phyloP scores from a whole-genome alignment of 1,140 invertebrate species.

The Lysiphlebus fabarum region DNA sequence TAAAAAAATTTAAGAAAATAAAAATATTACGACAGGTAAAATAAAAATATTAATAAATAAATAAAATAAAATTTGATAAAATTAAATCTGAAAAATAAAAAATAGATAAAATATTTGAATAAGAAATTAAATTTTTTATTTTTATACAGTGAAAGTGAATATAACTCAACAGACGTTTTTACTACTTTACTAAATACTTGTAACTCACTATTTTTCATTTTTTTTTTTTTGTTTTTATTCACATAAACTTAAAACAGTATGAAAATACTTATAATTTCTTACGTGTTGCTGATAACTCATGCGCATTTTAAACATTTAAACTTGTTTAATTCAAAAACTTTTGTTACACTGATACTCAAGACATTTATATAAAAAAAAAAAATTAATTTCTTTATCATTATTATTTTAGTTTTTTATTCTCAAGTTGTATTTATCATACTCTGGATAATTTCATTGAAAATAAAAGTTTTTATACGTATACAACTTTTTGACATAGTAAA shows the following conservation, averaged over 20 bases:
- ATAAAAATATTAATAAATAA: not conserved
- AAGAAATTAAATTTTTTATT: too few species aligned
- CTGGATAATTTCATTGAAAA: too few species aligned
- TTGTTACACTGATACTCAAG: too few species aligned
- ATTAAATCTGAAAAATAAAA: constrained; percentile 6
- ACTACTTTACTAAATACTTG: constrained; percentile 38
- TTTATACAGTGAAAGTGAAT: constrained; percentile 3
- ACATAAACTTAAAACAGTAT: constrained; percentile 25
- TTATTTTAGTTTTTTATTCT: too few species aligned
- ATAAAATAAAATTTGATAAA: constrained; percentile 10
- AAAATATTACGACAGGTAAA: too few species aligned
- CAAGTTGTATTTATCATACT: too few species aligned
- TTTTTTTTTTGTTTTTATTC: constrained; percentile 28
- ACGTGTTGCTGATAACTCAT: constrained; percentile 24
- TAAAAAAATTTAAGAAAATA: too few species aligned
- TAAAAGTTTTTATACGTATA: too few species aligned
- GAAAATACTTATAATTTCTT: constrained; percentile 33
- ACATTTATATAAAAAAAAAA: too few species aligned
- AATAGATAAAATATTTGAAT: not conserved
- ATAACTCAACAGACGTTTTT: constrained; percentile 34
- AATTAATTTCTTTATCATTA: too few species aligned
- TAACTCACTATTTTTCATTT: constrained; percentile 30
- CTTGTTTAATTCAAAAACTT: too few species aligned
- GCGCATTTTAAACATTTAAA: not conserved
- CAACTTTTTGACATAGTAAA: too few species aligned